phyloP scores from a whole-genome alignment of 1,140 invertebrate genomes.

The Homalodisca vitripennis region DNA sequence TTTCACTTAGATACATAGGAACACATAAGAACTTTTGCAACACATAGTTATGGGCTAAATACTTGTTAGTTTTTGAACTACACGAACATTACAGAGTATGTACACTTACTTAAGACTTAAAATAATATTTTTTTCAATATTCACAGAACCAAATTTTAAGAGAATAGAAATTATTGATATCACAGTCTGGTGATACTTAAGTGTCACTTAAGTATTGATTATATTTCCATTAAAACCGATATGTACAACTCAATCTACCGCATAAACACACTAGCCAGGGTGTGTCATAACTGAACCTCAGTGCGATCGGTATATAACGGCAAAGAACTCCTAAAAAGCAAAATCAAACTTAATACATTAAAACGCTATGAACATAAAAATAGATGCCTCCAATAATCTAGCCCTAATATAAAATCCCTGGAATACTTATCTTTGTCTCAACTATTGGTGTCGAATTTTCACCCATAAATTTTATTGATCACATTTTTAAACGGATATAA shows the following conservation, averaged over 20 bases:
- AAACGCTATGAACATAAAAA: background rate
- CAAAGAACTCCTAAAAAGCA: background rate
- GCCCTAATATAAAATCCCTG: constrained; percentile 3
- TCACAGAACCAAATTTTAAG: constrained; percentile 16
- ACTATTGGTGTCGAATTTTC: constrained; percentile 8
- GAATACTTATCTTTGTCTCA: too few relatives aligned
- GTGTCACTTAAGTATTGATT: constrained; percentile 14
- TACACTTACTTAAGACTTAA: constrained; percentile 22
- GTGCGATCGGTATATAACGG: background rate
- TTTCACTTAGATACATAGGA: constrained; percentile 2
- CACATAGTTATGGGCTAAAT: background rate
- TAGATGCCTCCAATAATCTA: constrained; percentile 13
- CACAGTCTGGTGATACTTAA: constrained; percentile 5
- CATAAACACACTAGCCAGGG: background rate
- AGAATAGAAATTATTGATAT: constrained; percentile 18
- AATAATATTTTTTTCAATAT: constrained; percentile 11
- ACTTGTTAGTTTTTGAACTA: constrained; percentile 15
- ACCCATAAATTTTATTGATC: background rate
- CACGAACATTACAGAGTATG: constrained; percentile 20
- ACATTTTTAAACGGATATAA: background rate
- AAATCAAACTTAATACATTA: background rate
- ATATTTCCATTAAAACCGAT: constrained; percentile 21
- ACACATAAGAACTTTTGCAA: constrained; percentile 20
- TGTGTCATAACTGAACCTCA: background rate
- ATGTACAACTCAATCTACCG: constrained; percentile 16